Percentiles rank a stretch among this genome's conserved stretches.
phyloP scores from a whole-genome alignment of 2,797 vertebrate species.

The Enteromius trimaculatus region DNA sequence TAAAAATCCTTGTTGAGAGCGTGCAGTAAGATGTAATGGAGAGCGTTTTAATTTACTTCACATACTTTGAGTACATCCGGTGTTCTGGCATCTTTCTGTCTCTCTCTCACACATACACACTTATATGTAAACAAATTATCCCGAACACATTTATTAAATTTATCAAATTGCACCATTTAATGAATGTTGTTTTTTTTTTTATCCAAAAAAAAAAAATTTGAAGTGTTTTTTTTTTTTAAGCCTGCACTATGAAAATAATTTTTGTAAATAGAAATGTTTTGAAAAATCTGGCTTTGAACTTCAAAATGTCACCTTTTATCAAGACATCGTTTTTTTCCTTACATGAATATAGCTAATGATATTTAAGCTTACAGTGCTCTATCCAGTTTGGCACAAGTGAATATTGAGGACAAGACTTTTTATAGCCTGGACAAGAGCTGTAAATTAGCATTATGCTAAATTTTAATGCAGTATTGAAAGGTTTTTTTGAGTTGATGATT shows the following conservation, averaged over 20 bases:
- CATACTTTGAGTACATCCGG: neutral
- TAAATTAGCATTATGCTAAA: constrained; percentile 51
- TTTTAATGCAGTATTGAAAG: constrained; percentile 55
- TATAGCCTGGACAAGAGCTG: constrained; percentile 43
- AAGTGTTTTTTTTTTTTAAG: neutral
- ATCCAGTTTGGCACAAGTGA: constrained; percentile 48
- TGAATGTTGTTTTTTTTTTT: too few species aligned
- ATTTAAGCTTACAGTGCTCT: constrained; percentile 56
- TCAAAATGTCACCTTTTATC: neutral
- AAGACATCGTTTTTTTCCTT: neutral
- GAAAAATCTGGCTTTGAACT: neutral
- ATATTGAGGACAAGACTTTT: constrained; percentile 44
- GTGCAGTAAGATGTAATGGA: constrained; percentile 23
- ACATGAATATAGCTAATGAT: constrained; percentile 49
- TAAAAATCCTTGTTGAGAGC: constrained; percentile 8
- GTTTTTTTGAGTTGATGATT: constrained; percentile 58
- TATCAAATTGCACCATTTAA: neutral
- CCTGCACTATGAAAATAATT: neutral
- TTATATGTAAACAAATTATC: neutral
- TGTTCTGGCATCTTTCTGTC: neutral
- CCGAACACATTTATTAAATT: neutral
- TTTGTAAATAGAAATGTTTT: neutral
- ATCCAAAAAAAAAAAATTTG: neutral
- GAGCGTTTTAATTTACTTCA: constrained; percentile 12
- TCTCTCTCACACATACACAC: constrained; percentile 10